Conservation (phyloP, 1,140 invertebrate genomes). For the Drosophila tropicalis region DNA sequence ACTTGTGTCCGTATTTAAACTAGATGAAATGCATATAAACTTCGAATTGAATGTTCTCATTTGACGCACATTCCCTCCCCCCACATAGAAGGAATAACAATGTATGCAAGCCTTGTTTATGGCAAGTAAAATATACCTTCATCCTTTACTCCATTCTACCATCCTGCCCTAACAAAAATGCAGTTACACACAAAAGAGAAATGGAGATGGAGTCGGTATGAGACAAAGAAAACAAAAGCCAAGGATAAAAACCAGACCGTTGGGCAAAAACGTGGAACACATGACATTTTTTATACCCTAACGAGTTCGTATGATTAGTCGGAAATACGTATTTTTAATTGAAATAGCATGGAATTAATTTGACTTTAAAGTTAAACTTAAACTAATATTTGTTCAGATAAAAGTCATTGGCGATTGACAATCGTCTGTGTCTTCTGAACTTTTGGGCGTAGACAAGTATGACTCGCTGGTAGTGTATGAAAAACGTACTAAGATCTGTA, state of each 20-base stretch:
- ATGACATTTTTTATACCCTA: background rate
- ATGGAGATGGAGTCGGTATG: slow-evolving; percentile 9
- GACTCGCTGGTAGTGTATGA: background rate
- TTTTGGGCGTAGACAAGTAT: background rate
- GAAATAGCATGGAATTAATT: no score
- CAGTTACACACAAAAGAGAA: slow-evolving; percentile 28
- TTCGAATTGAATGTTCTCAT: slow-evolving; percentile 71
- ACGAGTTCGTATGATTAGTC: background rate
- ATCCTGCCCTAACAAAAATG: slow-evolving; percentile 52
- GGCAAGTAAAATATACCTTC: slow-evolving; percentile 55
- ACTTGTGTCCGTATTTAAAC: slow-evolving; percentile 18
- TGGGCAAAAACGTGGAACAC: background rate
- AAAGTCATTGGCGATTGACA: no score
- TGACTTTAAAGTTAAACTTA: no score
- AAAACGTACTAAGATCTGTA: slow-evolving; percentile 1
- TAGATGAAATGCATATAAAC: slow-evolving; percentile 64
- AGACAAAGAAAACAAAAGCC: slow-evolving; percentile 19
- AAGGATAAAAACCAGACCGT: slow-evolving; percentile 22
- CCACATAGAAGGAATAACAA: slow-evolving; percentile 22
- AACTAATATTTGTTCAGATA: no score
- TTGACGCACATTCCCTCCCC: slow-evolving; percentile 42
- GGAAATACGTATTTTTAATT: no score
- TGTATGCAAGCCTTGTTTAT: slow-evolving; percentile 63
- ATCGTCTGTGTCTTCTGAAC: background rate
- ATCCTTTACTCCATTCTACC: background rate